Conservation (phyloP, 2,113 vertebrate species). For the Atrichornis clamosus region DNA sequence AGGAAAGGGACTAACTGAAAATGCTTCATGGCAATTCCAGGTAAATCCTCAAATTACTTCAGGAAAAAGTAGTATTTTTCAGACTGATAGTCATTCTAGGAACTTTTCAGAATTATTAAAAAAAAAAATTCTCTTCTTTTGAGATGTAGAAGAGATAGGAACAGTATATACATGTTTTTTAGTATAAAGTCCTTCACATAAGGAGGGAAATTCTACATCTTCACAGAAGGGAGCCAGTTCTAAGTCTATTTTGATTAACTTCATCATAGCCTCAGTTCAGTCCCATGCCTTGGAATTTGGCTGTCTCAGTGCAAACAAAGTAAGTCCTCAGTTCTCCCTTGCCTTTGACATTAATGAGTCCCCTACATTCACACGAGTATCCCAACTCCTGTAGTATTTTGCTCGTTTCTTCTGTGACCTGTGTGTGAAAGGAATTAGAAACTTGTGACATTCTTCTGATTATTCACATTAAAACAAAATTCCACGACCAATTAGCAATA, state of each 20-base stretch:
- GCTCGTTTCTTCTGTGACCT: slow-evolving; percentile 94
- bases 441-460: neutral
- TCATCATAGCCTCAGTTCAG: slow-evolving; percentile 79
- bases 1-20: neutral
- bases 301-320: slow-evolving; percentile 93
- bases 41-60: neutral
- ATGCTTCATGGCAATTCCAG: neutral
- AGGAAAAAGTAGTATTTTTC: neutral
- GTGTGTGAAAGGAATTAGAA: slow-evolving; percentile 10
- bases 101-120: neutral
- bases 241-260: neutral
- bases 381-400: slow-evolving; percentile 84
- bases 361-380: slow-evolving; percentile 93
- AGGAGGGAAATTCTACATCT: slow-evolving; percentile 46
- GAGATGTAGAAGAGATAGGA: neutral
- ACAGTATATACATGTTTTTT: neutral
- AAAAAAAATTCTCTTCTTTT: neutral
- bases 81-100: neutral
- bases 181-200: slow-evolving; percentile 54
- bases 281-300: slow-evolving; percentile 88
- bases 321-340: slow-evolving; percentile 96
- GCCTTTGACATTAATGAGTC: slow-evolving; percentile 94
- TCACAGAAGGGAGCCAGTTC: slow-evolving; percentile 51
- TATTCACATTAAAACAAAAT: neutral
- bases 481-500: neutral